Percentiles rank a stretch among this genome's conserved stretches.
These are phyloP conservation scores for Colinus virginianus DNA, from an alignment of 2,113 vertebrate genomes.

Conservation along the genomic window DNA sequence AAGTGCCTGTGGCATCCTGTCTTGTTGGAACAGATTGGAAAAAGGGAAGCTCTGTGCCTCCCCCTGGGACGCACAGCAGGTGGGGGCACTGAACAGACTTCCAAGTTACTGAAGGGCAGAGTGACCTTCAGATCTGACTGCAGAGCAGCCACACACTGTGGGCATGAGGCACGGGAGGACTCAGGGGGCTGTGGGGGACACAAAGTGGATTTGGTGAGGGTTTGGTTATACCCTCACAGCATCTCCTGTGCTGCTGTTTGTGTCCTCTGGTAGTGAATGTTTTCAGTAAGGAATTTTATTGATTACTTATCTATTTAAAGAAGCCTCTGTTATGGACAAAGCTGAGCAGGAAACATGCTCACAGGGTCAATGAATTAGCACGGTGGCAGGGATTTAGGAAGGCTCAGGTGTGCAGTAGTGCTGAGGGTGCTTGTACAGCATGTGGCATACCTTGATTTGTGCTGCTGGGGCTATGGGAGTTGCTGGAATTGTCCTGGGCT, in stretches of 20 bases:
- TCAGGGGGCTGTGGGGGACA: neutral
- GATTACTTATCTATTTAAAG: slow-evolving; percentile 58
- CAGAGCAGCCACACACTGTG: neutral
- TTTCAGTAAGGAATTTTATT: slow-evolving; percentile 7
- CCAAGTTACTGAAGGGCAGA: neutral
- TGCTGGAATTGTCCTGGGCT: neutral
- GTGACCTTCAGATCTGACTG: slow-evolving; percentile 33
- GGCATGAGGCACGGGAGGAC: neutral
- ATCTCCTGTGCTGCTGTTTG: neutral
- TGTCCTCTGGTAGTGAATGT: neutral
- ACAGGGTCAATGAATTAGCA: neutral
- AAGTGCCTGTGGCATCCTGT: neutral
- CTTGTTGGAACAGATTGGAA: neutral
- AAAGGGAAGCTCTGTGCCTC: neutral
- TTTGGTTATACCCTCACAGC: slow-evolving; percentile 13
- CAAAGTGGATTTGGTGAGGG: slow-evolving; percentile 55
- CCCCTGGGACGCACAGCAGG: neutral
- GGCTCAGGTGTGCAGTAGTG: neutral
- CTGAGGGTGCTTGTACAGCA: neutral
- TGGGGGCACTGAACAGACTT: neutral
- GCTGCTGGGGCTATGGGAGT: neutral
- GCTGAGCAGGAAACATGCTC: slow-evolving; percentile 51
- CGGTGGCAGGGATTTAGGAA: neutral
- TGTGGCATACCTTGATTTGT: neutral
- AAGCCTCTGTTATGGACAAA: slow-evolving; percentile 8